These are phyloP conservation scores for Acrossocheilus wenchowensis DNA, from an alignment of 2,797 vertebrate species.

Conservation along the genomic window DNA sequence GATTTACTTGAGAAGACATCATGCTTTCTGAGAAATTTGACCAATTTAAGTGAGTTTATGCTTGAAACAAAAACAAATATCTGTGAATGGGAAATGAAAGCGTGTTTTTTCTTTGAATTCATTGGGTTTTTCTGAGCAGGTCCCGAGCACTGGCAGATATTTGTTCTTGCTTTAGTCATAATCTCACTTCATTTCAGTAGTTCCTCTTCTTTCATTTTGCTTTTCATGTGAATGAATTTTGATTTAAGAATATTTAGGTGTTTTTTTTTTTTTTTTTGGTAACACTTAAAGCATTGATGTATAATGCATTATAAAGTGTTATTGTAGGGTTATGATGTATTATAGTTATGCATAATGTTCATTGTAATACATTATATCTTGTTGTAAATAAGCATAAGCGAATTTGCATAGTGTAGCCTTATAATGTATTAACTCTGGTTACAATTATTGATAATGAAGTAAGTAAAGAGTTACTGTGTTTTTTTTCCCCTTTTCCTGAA, in stretches of 20 bases:
- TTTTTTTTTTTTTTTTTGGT: neutral
- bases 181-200: neutral
- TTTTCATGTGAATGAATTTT: neutral
- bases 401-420: too few species aligned
- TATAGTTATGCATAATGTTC: neutral
- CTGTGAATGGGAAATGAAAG: neutral
- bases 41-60: neutral
- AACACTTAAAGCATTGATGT: neutral
- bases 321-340: neutral
- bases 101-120: neutral
- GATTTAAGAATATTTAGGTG: neutral
- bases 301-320: neutral
- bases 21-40: neutral
- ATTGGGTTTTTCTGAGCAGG: neutral
- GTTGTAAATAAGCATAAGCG: too few species aligned
- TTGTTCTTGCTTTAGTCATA: neutral
- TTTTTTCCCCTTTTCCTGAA: too few species aligned
- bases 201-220: neutral
- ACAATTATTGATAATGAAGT: neutral
- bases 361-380: too few species aligned
- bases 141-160: neutral
- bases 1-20: neutral
- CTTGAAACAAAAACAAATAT: neutral
- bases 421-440: too few species aligned
- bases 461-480: too few species aligned